phyloP scores from a whole-genome alignment of 2,888 invertebrate species.

The Ganaspis brasiliensis region DNA sequence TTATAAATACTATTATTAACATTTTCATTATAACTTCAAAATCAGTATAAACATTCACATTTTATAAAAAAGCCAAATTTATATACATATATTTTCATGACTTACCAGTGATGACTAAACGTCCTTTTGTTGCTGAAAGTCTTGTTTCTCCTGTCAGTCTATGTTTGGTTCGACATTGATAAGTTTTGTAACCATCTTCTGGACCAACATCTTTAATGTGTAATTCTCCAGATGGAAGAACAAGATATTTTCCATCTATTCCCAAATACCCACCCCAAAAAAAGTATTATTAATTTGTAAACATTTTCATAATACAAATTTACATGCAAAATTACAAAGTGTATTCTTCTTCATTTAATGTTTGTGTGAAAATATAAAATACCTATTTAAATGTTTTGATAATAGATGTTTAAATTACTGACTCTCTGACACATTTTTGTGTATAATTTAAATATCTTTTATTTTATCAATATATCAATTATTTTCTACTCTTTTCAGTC shows the following conservation, averaged over 20 bases:
- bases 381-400: too few relatives aligned
- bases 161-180: constrained; percentile 96
- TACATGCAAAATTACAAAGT: constrained; percentile 11
- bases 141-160: constrained; percentile 95
- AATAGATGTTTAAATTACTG: too few relatives aligned
- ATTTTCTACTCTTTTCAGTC: too few relatives aligned
- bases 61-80: constrained; percentile 74
- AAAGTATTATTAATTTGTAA: not conserved
- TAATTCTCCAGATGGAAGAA: constrained; percentile 96
- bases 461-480: too few relatives aligned
- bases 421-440: too few relatives aligned
- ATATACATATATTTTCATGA: constrained; percentile 58
- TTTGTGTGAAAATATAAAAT: not conserved
- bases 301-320: not conserved
- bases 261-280: constrained; percentile 14
- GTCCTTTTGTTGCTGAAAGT: constrained; percentile 95
- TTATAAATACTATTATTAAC: too few relatives aligned
- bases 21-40: constrained; percentile 9
- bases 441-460: too few relatives aligned
- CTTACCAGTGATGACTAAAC: constrained; percentile 96
- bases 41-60: constrained; percentile 70
- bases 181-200: constrained; percentile 96
- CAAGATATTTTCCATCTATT: constrained; percentile 96
- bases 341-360: constrained; percentile 7
- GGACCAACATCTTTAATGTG: constrained; percentile 97